Conservation (phyloP, 2,888 invertebrate genomes). For the Callosobruchus maculatus region DNA sequence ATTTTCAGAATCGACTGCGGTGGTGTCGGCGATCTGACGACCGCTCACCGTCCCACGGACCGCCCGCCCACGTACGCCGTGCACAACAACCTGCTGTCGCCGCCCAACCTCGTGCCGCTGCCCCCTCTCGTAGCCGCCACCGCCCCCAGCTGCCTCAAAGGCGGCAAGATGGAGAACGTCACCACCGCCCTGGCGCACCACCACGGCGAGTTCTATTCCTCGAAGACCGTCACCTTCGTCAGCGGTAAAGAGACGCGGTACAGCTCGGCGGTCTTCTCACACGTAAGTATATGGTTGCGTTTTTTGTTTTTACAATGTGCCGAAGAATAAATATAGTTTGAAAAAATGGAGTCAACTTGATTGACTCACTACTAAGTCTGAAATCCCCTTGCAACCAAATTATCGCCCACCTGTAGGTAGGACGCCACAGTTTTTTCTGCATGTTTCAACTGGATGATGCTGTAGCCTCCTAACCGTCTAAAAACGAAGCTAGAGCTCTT, state of each 20-base stretch:
- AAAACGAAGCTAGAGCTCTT: too few relatives aligned
- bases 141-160: conserved; percentile 2
- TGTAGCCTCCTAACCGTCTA: too few relatives aligned
- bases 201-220: conserved; percentile 35
- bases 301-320: too few relatives aligned
- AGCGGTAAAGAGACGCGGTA: conserved; percentile 30
- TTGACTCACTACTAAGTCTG: too few relatives aligned
- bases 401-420: too few relatives aligned
- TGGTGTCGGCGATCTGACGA: conserved; percentile 43
- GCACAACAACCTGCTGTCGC: conserved; percentile 44
- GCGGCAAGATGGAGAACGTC: conserved; percentile 32
- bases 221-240: conserved; percentile 34
- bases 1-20: background rate
- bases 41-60: conserved; percentile 9
- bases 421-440: too few relatives aligned
- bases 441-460: too few relatives aligned
- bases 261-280: conserved; percentile 30
- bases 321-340: too few relatives aligned
- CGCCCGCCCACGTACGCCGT: conserved; percentile 35
- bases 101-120: conserved; percentile 46
- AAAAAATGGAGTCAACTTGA: too few relatives aligned
- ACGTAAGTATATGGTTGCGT: background rate
- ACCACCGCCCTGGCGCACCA: conserved; percentile 25
- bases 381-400: too few relatives aligned
- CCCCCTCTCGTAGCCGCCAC: conserved; percentile 19